These are phyloP conservation scores for Periparus ater DNA, from an alignment of 2,797 vertebrate species.

Conservation along the genomic window DNA sequence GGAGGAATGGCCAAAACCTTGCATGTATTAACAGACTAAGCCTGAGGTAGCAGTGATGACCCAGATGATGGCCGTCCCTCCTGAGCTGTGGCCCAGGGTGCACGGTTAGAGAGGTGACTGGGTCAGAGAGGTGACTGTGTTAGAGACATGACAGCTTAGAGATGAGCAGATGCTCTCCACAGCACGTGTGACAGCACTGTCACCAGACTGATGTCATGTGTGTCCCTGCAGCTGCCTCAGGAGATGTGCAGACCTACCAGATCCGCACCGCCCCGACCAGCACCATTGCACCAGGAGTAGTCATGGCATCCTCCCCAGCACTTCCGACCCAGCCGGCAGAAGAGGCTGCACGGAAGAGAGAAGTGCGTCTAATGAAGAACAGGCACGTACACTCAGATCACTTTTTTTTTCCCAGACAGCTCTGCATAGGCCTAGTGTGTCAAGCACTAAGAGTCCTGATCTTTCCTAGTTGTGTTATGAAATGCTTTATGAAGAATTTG, in stretches of 20 bases:
- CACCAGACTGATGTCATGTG: background rate
- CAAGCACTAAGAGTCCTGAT: background rate
- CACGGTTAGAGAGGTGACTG: background rate
- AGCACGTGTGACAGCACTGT: background rate
- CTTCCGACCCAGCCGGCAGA: conserved; percentile 89
- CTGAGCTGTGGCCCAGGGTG: background rate
- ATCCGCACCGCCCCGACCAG: conserved; percentile 93
- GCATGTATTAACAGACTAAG: background rate
- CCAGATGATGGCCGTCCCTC: background rate
- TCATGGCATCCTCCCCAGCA: conserved; percentile 94
- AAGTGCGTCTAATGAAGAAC: conserved; percentile 99
- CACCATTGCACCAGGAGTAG: conserved; percentile 91
- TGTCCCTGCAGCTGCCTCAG: conserved; percentile 86
- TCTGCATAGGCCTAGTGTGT: background rate
- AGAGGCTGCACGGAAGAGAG: conserved; percentile 95
- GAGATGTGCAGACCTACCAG: conserved; percentile 98
- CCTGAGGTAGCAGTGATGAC: background rate
- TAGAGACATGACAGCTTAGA: background rate
- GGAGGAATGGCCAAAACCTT: background rate
- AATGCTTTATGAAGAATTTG: background rate
- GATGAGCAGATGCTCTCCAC: background rate
- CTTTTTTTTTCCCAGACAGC: background rate
- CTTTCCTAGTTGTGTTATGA: background rate
- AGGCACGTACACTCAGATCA: conserved; percentile 75
- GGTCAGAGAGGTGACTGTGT: background rate